Conservation (phyloP, 2,113 vertebrate genomes). For the Neotragus pygmaeus region DNA sequence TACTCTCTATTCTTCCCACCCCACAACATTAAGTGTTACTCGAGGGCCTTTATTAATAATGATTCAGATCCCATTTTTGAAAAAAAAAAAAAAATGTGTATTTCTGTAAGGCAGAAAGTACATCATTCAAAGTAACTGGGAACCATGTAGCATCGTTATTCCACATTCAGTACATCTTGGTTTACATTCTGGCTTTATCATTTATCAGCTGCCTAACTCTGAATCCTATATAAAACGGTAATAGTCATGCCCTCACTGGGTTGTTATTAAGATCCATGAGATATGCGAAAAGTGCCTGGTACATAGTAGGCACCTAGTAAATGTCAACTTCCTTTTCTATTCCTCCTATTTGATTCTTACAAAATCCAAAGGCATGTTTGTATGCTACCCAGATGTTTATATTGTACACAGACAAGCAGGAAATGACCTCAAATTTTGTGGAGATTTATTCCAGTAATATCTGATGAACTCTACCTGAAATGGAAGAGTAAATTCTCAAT, state of each 20-base stretch:
- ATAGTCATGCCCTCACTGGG: not conserved
- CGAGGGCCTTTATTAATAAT: not conserved
- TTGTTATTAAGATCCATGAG: not conserved
- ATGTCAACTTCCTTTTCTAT: not conserved
- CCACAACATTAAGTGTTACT: not conserved
- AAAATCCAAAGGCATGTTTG: not conserved
- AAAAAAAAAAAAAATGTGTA: not conserved
- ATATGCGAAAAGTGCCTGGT: not conserved
- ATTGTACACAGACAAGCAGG: not conserved
- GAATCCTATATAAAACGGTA: not conserved
- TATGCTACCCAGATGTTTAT: not conserved
- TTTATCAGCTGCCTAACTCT: not conserved
- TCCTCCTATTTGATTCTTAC: not conserved
- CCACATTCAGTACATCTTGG: not conserved
- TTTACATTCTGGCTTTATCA: slow-evolving; percentile 36
- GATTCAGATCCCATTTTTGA: not conserved
- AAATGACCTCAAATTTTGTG: slow-evolving; percentile 10
- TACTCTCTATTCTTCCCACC: not conserved
- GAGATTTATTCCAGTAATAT: not conserved
- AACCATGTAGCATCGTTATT: not conserved
- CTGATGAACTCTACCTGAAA: not conserved
- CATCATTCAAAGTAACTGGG: not conserved
- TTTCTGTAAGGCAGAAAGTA: slow-evolving; percentile 12
- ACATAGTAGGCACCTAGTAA: not conserved
- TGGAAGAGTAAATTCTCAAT: slow-evolving; percentile 10